Conservation (phyloP, 2,888 invertebrate species). For the Autographa gamma region DNA sequence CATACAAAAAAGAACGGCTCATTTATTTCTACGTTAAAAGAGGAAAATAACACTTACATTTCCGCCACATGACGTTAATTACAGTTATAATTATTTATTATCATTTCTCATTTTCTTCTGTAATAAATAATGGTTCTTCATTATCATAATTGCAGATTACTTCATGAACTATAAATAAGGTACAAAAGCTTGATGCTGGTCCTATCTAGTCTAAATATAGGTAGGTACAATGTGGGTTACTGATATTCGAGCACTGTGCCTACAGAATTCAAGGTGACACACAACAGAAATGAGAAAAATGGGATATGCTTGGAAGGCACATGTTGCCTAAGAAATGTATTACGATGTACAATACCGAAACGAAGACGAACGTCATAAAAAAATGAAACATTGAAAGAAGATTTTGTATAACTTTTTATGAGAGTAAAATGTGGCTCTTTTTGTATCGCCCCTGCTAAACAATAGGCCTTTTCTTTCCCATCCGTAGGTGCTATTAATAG, state of each 20-base stretch:
- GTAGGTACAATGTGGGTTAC: neutral
- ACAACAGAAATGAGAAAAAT: constrained; percentile 20
- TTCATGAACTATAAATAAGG: neutral
- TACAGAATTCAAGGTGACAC: constrained; percentile 10
- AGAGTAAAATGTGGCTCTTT: constrained; percentile 1
- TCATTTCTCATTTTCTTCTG: neutral
- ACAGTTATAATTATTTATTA: constrained; percentile 1
- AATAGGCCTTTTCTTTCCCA: constrained; percentile 1
- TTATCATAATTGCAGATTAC: neutral
- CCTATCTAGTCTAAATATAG: too few species aligned
- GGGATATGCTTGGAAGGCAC: constrained; percentile 22
- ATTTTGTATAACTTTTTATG: constrained; percentile 2
- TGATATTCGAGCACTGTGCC: neutral
- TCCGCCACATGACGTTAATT: constrained; percentile 2
- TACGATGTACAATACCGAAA: constrained; percentile 26
- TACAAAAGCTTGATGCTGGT: neutral
- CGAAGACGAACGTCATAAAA: constrained; percentile 15
- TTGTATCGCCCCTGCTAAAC: neutral
- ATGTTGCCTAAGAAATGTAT: constrained; percentile 25
- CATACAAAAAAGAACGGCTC: constrained; percentile 4
- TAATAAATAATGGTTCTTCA: neutral
- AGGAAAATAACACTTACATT: constrained; percentile 4
- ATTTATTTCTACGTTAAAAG: constrained; percentile 2
- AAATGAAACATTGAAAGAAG: constrained; percentile 13
- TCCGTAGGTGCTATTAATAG: constrained; percentile 4